phyloP scores from a whole-genome alignment of 2,113 vertebrate genomes.

The Platycercus adscitus region DNA sequence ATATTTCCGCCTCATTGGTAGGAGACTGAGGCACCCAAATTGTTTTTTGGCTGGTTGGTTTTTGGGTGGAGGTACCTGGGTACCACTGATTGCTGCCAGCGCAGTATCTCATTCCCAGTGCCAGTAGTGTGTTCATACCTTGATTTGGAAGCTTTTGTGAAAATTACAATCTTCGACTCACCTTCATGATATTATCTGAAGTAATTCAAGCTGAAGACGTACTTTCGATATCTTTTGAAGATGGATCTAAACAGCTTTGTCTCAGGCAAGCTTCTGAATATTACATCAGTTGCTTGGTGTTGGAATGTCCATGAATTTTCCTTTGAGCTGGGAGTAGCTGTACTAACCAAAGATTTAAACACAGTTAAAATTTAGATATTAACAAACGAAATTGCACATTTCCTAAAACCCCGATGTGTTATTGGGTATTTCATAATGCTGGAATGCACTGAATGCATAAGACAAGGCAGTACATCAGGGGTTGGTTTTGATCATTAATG shows the following conservation, averaged over 20 bases:
- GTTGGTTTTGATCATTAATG: not conserved
- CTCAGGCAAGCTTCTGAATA: not conserved
- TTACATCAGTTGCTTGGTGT: not conserved
- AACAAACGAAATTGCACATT: not conserved
- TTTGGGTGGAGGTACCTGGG: not conserved
- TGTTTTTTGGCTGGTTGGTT: not conserved
- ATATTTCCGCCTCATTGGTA: not conserved
- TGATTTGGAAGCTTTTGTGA: not conserved
- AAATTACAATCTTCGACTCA: not conserved
- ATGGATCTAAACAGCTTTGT: not conserved
- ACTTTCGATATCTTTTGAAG: not conserved
- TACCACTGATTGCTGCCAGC: not conserved
- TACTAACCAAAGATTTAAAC: not conserved
- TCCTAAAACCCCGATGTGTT: not conserved
- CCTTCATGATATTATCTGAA: not conserved
- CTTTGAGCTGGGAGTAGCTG: not conserved
- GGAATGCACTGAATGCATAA: not conserved
- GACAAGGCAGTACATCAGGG: not conserved
- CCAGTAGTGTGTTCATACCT: not conserved
- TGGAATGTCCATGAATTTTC: not conserved
- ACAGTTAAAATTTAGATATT: not conserved
- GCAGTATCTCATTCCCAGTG: not conserved
- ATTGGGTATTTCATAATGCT: not conserved
- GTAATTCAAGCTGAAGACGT: not conserved
- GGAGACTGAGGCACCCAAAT: too few relatives aligned